A percentile compares a stretch with the other conserved stretches of the same genome.
Conservation (phyloP, 2,113 vertebrate species). For the Dermatemys mawii region DNA sequence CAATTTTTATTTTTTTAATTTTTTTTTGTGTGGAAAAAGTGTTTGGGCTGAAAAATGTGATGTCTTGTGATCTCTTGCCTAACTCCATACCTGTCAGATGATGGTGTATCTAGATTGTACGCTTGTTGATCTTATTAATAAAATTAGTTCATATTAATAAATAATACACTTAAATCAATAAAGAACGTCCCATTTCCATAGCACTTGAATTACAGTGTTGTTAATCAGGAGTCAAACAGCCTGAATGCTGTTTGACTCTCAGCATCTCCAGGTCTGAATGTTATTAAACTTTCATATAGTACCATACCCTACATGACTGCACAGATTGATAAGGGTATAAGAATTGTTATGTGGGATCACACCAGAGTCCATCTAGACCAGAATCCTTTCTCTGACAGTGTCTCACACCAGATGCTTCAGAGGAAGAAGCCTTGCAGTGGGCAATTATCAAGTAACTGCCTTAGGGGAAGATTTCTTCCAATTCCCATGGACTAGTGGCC, state of each 20-base stretch:
- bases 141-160: too few relatives aligned
- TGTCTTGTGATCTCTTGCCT: too few relatives aligned
- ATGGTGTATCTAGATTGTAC: too few relatives aligned
- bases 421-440: neutral
- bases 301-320: neutral
- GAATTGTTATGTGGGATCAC: neutral
- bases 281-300: neutral
- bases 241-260: neutral
- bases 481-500: neutral
- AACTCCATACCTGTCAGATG: too few relatives aligned
- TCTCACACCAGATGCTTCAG: neutral
- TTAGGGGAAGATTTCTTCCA: neutral
- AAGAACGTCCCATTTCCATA: too few relatives aligned
- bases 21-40: too few relatives aligned
- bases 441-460: neutral
- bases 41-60: too few relatives aligned
- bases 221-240: neutral
- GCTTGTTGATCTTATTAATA: too few relatives aligned
- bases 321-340: neutral
- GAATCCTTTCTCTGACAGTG: neutral
- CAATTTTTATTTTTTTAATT: too few relatives aligned
- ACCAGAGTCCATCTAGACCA: neutral
- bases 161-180: too few relatives aligned
- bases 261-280: neutral
- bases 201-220: neutral